Conservation (phyloP, 2,113 vertebrate genomes). For the Tricholaema leucomelas region DNA sequence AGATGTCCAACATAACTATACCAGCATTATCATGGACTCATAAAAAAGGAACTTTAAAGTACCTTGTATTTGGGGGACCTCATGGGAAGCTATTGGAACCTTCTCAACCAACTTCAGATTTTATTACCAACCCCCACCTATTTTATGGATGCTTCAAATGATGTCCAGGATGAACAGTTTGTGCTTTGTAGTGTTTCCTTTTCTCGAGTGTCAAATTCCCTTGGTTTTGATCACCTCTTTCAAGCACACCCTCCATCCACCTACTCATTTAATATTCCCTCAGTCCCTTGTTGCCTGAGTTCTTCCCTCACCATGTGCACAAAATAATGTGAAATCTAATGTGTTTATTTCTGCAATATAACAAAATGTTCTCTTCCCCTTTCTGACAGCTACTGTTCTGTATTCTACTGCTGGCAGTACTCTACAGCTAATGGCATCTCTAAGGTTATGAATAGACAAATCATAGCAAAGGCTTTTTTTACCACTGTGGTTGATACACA, state of each 20-base stretch:
- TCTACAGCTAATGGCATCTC: not conserved
- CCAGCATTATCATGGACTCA: not conserved
- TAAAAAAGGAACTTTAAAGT: not conserved
- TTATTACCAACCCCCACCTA: not conserved
- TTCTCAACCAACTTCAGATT: not conserved
- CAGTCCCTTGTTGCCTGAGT: not conserved
- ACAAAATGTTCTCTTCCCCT: not conserved
- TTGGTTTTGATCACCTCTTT: not conserved
- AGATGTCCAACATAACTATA: not conserved
- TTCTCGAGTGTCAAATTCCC: not conserved
- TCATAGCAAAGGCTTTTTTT: not conserved
- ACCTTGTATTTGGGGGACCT: not conserved
- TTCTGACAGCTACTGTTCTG: not conserved
- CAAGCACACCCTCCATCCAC: not conserved
- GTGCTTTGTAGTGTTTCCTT: not conserved
- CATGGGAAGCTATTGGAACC: not conserved
- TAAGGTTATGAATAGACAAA: not conserved
- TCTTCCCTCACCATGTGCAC: not conserved
- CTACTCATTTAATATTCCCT: constrained; percentile 1
- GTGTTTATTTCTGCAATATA: not conserved
- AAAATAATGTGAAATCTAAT: not conserved
- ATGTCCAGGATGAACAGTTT: not conserved
- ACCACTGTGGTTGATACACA: not conserved
- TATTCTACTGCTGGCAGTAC: not conserved
- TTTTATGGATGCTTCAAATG: not conserved